Evolutionary conservation across 2,797 vertebrate species (phyloP), one percentile per base, ranked within the genome.

Genomic region (Clarias laeviceps): DNA sequence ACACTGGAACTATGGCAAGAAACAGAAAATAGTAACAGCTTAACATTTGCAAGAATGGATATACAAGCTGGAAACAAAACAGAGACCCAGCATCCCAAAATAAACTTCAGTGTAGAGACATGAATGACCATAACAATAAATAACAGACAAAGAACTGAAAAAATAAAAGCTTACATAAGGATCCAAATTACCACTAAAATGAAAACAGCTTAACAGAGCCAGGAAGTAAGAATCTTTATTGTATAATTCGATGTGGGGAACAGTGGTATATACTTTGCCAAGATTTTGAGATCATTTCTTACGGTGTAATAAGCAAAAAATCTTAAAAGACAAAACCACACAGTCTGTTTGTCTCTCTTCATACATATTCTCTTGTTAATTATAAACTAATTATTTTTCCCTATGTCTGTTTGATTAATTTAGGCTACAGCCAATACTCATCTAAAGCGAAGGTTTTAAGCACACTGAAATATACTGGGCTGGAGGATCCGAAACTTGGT

Each of bases 371-470:
- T 50, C 12, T 50, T 12, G 11, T 50, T 50, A 12, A 50, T 50
- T 50, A 50, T 50, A 11, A 50, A 84, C 73, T 85, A 29, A 83
- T 66, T 15, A 3, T 89, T 82, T 61, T 22, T 85, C 62, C 88
- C 80, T 89, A 74, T 88, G 73, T 74, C 81, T 87, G 72, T 84
- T 50, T 86, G 54, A 87, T 87, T 86, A 76, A 89, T 76, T 77
- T 80, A 89, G 88, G 87, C 20, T 85, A 89, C 87, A 89, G 87
- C 84, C 88, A 86, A 80, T 88, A 85, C 74, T 88, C 85, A 29
- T 89, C 87, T 81, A 89, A 89, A 81, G 83, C 29, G 66, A 88
- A 89, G 85, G 65, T 85, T 86, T 89, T 89, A 86, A 88, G 76
- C 82, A 87, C 87, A n/a, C 80, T 89, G 80, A 89, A 88, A 86